A percentile compares a stretch with the other conserved stretches of the same genome.
These are phyloP conservation scores for Palythoa grandiflora DNA, from an alignment of 92 coral and sea anemone species.

Conservation along the genomic window DNA sequence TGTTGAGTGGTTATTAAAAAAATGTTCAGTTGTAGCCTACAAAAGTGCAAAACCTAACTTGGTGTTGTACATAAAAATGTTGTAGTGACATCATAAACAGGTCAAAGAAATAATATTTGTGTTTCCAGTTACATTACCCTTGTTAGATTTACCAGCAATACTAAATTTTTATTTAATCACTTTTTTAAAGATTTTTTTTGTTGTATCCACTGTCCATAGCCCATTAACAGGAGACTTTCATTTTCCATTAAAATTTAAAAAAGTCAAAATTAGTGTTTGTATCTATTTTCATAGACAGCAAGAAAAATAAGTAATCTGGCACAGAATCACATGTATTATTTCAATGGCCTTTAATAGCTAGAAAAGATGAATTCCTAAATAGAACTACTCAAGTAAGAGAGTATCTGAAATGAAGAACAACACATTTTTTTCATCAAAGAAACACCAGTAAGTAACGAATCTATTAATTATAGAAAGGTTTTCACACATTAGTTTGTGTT, in stretches of 20 bases:
- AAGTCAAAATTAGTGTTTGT: background rate
- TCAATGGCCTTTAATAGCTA: conserved; percentile 6
- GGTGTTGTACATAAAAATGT: background rate
- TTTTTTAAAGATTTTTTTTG: background rate
- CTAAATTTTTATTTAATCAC: background rate
- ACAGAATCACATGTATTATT: background rate
- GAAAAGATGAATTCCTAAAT: background rate
- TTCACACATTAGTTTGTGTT: conserved; percentile 1
- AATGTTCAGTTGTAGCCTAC: background rate
- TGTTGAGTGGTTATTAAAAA: background rate
- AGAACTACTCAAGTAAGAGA: background rate
- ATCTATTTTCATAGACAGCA: conserved; percentile 2
- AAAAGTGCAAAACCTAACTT: background rate
- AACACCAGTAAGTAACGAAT: background rate
- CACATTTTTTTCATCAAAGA: background rate
- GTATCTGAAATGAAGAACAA: background rate
- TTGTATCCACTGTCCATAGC: background rate
- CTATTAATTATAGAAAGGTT: background rate
- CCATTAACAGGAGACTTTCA: background rate
- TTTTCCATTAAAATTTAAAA: background rate
- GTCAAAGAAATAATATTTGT: background rate
- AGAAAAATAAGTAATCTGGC: conserved; percentile 1
- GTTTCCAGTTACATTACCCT: background rate
- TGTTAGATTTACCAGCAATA: background rate
- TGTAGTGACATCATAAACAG: background rate